These are phyloP conservation scores for Cinclus cinclus DNA, from an alignment of 2,113 vertebrate species.

Conservation along the genomic window DNA sequence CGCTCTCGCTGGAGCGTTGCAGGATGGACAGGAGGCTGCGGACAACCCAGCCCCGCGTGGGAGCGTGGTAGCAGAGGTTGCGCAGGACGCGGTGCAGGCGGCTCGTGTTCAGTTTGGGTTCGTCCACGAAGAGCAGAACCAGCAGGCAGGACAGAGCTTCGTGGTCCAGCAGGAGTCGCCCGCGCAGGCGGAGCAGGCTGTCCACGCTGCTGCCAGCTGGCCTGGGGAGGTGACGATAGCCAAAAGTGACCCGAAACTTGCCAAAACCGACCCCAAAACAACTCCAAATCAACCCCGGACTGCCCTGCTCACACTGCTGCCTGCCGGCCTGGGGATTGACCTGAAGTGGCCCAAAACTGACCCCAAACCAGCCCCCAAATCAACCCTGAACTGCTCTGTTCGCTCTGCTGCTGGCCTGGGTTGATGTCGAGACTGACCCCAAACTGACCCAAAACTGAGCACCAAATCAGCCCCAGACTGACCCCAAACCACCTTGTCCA, in stretches of 20 bases:
- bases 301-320: neutral
- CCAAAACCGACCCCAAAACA: neutral
- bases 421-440: no score
- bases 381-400: no score
- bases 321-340: rapidly evolving
- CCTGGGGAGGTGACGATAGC: neutral
- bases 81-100: neutral
- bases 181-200: neutral
- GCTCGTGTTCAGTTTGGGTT: neutral
- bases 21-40: constrained; percentile 1
- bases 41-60: neutral
- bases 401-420: no score
- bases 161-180: neutral
- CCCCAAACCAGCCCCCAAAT: no score
- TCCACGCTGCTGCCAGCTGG: neutral
- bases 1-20: neutral
- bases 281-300: no score
- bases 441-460: neutral
- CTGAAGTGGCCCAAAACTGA: neutral
- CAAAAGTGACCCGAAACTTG: no score
- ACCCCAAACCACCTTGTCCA: no score
- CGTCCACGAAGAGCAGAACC: constrained; percentile 3
- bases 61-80: constrained; percentile 8
- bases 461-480: neutral
- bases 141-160: neutral